A percentile compares a stretch with the other conserved stretches of the same genome.
phyloP scores from a whole-genome alignment of 2,113 vertebrate genomes.

The Helogale parvula region DNA sequence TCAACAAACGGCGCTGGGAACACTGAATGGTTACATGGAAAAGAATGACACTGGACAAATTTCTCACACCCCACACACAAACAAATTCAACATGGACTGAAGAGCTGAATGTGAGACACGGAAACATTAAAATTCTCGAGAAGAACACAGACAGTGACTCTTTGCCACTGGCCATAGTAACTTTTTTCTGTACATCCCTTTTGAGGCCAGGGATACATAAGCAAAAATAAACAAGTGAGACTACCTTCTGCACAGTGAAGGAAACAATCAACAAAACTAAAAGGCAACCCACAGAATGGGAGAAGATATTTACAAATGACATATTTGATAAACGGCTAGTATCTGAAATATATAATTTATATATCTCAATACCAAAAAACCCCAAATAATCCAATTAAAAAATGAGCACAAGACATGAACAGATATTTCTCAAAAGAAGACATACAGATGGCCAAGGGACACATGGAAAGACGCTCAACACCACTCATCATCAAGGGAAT shows the following conservation, averaged over 20 bases:
- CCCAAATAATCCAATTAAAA: not conserved
- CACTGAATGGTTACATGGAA: not conserved
- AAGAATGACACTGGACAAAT: not conserved
- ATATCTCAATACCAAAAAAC: not conserved
- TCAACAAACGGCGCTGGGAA: not conserved
- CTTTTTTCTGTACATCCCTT: not conserved
- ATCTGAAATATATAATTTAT: not conserved
- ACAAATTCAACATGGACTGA: not conserved
- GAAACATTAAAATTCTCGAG: not conserved
- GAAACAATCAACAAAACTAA: not conserved
- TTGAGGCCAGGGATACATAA: not conserved
- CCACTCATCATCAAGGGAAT: not conserved
- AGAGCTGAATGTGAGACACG: not conserved
- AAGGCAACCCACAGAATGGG: not conserved
- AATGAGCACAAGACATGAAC: not conserved
- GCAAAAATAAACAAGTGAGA: not conserved
- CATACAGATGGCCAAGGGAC: not conserved
- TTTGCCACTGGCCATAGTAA: not conserved
- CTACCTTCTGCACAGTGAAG: not conserved
- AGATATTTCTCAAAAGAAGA: not conserved
- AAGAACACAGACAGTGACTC: not conserved
- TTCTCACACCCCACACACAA: not conserved
- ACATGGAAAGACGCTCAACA: not conserved
- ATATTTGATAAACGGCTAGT: not conserved
- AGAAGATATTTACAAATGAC: not conserved